These are phyloP conservation scores for Drosophila seclusa DNA, from an alignment of 2,888 invertebrate species.

Conservation along the genomic window DNA sequence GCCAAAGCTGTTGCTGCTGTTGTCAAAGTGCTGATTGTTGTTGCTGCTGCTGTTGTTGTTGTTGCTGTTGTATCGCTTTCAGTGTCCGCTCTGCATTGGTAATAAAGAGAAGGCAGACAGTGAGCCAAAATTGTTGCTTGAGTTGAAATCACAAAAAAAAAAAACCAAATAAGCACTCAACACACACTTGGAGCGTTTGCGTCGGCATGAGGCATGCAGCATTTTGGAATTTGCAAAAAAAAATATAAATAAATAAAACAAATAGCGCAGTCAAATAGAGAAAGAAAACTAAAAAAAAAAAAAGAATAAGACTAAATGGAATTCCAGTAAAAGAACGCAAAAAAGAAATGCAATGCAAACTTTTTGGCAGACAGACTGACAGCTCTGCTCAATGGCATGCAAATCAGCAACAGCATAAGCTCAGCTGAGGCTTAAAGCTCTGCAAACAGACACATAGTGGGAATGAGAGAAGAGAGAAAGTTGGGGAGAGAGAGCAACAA, in stretches of 20 bases:
- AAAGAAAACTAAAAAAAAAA: not conserved
- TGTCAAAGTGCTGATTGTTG: constrained; percentile 27
- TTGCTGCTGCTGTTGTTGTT: constrained; percentile 54
- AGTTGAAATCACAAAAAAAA: constrained; percentile 19
- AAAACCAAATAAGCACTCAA: constrained; percentile 17
- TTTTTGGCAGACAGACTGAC: constrained; percentile 48
- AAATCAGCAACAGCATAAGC: constrained; percentile 18
- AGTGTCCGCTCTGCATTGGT: constrained; percentile 78
- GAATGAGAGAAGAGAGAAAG: not conserved
- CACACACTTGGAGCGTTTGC: constrained; percentile 56
- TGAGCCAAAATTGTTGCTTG: constrained; percentile 6
- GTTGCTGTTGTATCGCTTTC: constrained; percentile 74
- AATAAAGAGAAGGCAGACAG: constrained; percentile 4
- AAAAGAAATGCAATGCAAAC: constrained; percentile 18
- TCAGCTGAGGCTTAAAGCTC: constrained; percentile 2
- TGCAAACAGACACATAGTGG: not conserved
- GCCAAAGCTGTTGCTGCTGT: constrained; percentile 18
- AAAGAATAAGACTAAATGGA: not conserved
- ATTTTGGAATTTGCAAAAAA: constrained; percentile 32
- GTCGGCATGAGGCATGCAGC: constrained; percentile 50
- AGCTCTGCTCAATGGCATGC: constrained; percentile 37
- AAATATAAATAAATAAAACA: not conserved
- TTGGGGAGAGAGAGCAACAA: not conserved
- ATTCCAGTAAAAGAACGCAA: constrained; percentile 1
- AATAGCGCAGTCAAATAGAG: not conserved